Evolutionary conservation across 2,888 invertebrate species (phyloP).

Genomic region (Scaptomyza reducta): DNA sequence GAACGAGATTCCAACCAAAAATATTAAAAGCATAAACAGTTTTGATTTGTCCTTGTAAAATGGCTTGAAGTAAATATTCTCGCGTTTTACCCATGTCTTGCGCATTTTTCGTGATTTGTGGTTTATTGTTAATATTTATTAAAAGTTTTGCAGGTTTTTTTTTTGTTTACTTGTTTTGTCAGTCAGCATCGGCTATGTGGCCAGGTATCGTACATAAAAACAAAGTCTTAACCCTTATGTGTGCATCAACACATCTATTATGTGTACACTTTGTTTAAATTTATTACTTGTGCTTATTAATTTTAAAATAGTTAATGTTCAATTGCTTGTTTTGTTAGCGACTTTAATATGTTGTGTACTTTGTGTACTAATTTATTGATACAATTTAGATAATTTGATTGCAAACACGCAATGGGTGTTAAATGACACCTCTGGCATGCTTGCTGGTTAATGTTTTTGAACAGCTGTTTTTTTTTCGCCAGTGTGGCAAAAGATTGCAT

Average conservation of each 20-base stretch:
- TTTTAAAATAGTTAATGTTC: too few species aligned
- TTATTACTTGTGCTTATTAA: background rate
- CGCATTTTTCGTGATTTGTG: constrained; percentile 49
- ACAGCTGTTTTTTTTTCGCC: constrained; percentile 34
- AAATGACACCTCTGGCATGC: background rate
- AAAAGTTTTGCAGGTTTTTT: constrained; percentile 15
- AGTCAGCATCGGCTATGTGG: constrained; percentile 46
- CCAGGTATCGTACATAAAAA: constrained; percentile 34
- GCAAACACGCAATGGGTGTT: background rate
- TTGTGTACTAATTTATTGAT: background rate
- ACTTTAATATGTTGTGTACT: background rate
- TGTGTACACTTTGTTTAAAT: background rate
- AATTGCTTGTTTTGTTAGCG: background rate
- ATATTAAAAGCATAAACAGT: constrained; percentile 83
- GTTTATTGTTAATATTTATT: constrained; percentile 7
- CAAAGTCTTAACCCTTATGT: constrained; percentile 45
- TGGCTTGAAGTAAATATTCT: constrained; percentile 84
- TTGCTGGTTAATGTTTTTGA: constrained; percentile 26
- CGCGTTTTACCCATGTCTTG: constrained; percentile 84
- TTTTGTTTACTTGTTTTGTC: constrained; percentile 58
- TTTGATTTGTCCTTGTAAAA: constrained; percentile 84
- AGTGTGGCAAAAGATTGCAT: constrained; percentile 29
- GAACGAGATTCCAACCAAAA: constrained; percentile 82
- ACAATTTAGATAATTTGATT: background rate
- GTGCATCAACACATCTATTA: background rate